Conservation (phyloP, 2,888 invertebrate genomes). For the Monoplex corrugatus region DNA sequence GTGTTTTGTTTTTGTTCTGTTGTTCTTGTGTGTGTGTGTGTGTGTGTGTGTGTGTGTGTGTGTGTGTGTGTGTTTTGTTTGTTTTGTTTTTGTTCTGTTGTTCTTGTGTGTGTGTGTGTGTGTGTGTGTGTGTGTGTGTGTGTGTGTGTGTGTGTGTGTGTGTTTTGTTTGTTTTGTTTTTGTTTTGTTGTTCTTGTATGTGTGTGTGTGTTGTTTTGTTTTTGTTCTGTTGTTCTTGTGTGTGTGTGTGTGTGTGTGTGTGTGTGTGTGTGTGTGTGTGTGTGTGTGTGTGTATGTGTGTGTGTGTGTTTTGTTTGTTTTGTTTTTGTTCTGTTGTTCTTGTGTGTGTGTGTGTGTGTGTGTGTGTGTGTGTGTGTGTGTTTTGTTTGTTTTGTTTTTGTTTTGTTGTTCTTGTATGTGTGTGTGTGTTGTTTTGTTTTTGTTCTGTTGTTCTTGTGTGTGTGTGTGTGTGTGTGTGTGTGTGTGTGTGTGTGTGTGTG, state of each 20-base stretch:
- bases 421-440: too few relatives aligned
- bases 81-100: too few relatives aligned
- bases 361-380: slow-evolving; percentile 11
- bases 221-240: too few relatives aligned
- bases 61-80: not conserved
- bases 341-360: not conserved
- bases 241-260: not conserved
- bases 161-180: too few relatives aligned
- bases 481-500: not conserved
- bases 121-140: not conserved
- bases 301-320: too few relatives aligned
- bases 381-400: too few relatives aligned
- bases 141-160: not conserved
- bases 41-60: not conserved
- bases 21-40: not conserved
- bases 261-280: not conserved
- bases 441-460: too few relatives aligned
- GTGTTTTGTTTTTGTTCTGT: not conserved
- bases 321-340: too few relatives aligned
- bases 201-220: not conserved
- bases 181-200: too few relatives aligned
- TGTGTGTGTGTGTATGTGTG: not conserved
- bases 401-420: too few relatives aligned
- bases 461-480: not conserved
- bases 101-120: too few relatives aligned